These are phyloP conservation scores for Rhodinocichla rosea DNA, from an alignment of 2,113 vertebrate species.

Conservation along the genomic window DNA sequence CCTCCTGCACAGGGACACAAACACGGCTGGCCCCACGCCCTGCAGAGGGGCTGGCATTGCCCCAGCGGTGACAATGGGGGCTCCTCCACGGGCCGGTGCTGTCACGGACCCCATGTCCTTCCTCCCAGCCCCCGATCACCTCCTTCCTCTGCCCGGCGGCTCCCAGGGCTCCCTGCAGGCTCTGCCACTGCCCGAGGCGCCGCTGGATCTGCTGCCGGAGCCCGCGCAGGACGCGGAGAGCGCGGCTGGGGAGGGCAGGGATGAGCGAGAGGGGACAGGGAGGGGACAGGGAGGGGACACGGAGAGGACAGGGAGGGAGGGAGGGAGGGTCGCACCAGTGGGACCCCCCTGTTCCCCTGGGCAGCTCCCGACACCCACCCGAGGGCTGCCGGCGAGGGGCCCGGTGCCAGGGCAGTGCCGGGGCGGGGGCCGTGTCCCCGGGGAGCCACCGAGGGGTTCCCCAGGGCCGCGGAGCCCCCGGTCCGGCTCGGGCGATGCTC, in stretches of 20 bases:
- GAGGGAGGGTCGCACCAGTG: fast-evolving
- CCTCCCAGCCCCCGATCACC: neutral
- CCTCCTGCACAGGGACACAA: neutral
- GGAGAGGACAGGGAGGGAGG: no score
- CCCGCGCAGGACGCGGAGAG: constrained; percentile 39
- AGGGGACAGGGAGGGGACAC: no score
- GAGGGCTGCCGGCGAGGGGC: neutral
- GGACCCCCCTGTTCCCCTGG: fast-evolving
- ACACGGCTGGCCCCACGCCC: fast-evolving
- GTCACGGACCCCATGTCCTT: fast-evolving
- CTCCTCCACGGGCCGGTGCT: neutral
- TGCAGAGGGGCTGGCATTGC: neutral
- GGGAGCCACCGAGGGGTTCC: constrained; percentile 40
- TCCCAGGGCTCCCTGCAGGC: constrained; percentile 60
- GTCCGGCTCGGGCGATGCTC: constrained; percentile 27
- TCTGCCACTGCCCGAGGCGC: constrained; percentile 44
- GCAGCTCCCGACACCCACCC: constrained; percentile 44
- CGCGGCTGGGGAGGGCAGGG: constrained; percentile 49
- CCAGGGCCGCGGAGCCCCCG: neutral
- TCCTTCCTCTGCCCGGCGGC: neutral
- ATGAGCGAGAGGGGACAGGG: neutral
- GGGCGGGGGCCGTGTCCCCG: constrained; percentile 16
- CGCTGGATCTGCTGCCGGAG: constrained; percentile 64
- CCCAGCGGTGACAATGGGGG: fast-evolving
- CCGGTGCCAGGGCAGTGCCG: neutral